Percentiles rank a stretch among this genome's conserved stretches.
Conservation (phyloP, 1,140 invertebrate species). For the Pseudomyrmex concolor region DNA sequence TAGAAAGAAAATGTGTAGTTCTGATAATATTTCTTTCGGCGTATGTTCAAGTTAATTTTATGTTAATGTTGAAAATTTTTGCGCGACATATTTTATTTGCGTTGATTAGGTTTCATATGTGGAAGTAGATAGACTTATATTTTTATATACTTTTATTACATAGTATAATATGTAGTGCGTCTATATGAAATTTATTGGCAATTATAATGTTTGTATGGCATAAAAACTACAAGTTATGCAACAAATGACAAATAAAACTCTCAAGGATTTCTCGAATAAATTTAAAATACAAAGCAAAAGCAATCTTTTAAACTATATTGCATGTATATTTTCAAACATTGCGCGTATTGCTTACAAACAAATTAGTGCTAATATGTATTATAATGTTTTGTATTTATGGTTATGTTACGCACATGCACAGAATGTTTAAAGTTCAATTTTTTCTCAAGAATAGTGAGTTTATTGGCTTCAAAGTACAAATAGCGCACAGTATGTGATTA, state of each 20-base stretch:
- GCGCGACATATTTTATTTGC: not conserved
- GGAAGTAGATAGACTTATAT: too few relatives aligned
- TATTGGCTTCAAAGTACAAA: not conserved
- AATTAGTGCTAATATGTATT: conserved; percentile 5
- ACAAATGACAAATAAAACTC: not conserved
- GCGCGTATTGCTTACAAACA: not conserved
- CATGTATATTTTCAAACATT: conserved; percentile 9
- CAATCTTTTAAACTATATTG: not conserved
- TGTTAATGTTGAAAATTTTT: not conserved
- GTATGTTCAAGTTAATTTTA: not conserved
- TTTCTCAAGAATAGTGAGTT: too few relatives aligned
- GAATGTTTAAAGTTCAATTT: too few relatives aligned
- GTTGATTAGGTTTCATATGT: too few relatives aligned
- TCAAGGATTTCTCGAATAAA: not conserved
- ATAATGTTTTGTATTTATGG: too few relatives aligned
- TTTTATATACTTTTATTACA: not conserved
- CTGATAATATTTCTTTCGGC: not conserved
- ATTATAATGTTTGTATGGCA: not conserved
- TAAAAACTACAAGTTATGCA: not conserved
- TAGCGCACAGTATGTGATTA: not conserved
- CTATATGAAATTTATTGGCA: not conserved
- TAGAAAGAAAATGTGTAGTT: not conserved
- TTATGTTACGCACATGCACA: too few relatives aligned
- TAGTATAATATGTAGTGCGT: not conserved
- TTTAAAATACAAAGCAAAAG: not conserved